phyloP scores from a whole-genome alignment of 2,113 vertebrate species.

The Platycercus adscitus region DNA sequence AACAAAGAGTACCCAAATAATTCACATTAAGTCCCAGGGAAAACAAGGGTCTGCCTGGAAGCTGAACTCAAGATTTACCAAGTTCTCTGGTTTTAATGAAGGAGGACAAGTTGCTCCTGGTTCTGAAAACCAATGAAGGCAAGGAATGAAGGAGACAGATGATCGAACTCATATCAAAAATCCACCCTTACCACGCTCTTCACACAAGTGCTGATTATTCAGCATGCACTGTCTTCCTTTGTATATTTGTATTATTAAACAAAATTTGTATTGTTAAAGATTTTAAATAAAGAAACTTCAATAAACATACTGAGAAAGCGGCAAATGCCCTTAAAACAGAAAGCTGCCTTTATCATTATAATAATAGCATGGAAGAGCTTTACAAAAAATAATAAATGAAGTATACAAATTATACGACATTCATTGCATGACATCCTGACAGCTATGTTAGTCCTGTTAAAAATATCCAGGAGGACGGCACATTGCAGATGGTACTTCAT shows the following conservation, averaged over 20 bases:
- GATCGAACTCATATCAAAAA: background rate
- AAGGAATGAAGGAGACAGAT: background rate
- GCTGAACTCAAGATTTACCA: background rate
- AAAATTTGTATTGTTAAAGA: background rate
- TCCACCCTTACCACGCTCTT: background rate
- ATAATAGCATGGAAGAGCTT: slow-evolving; percentile 44
- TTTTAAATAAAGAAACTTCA: background rate
- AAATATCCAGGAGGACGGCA: slow-evolving; percentile 64
- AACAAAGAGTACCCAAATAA: background rate
- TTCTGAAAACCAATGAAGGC: background rate
- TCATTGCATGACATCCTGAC: slow-evolving; percentile 66
- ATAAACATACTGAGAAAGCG: background rate
- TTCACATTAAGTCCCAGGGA: background rate
- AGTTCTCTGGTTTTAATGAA: background rate
- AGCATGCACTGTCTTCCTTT: background rate
- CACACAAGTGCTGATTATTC: slow-evolving; percentile 1
- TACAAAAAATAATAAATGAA: slow-evolving; percentile 17
- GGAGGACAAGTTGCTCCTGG: background rate
- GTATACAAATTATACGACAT: slow-evolving; percentile 58
- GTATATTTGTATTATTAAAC: slow-evolving; percentile 5
- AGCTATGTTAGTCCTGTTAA: slow-evolving; percentile 70
- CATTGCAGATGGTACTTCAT: slow-evolving; percentile 66
- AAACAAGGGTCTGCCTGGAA: background rate
- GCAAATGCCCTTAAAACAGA: slow-evolving; percentile 32
- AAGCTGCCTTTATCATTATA: slow-evolving; percentile 25